phyloP scores from a whole-genome alignment of 2,797 vertebrate species.

The Limosa lapponica region DNA sequence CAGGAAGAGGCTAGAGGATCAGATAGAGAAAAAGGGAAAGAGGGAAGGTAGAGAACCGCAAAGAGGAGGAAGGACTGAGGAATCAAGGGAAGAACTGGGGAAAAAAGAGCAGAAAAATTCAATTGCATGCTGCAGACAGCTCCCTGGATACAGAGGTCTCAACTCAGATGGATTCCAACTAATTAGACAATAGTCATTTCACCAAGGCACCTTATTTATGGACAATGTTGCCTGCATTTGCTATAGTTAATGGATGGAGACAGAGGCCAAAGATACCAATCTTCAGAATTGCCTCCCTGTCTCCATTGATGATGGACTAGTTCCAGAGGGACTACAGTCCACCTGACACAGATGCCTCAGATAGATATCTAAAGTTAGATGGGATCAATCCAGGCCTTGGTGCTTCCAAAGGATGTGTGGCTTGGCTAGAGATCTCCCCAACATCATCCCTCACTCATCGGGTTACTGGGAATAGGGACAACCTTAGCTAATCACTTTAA shows the following conservation, averaged over 20 bases:
- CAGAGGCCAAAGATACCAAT: background rate
- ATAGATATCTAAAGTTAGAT: background rate
- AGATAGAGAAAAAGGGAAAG: background rate
- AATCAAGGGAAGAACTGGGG: background rate
- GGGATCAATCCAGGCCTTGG: background rate
- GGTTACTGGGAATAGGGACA: background rate
- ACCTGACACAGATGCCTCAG: background rate
- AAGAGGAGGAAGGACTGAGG: background rate
- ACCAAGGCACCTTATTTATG: background rate
- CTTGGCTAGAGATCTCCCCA: background rate
- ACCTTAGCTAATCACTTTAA: background rate
- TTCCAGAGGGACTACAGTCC: background rate
- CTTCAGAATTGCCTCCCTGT: background rate
- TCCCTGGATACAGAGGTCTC: background rate
- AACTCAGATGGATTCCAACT: background rate
- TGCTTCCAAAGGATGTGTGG: background rate
- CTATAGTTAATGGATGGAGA: background rate
- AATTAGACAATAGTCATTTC: background rate
- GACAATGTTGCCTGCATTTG: background rate
- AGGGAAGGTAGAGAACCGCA: background rate
- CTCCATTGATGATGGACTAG: background rate
- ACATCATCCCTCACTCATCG: fast-evolving
- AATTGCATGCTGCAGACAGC: fast-evolving
- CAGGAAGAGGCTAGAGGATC: background rate
- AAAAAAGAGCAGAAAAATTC: background rate